These are phyloP conservation scores for Neoitamus cyanurus DNA, from an alignment of 2,888 invertebrate genomes.

Conservation along the genomic window DNA sequence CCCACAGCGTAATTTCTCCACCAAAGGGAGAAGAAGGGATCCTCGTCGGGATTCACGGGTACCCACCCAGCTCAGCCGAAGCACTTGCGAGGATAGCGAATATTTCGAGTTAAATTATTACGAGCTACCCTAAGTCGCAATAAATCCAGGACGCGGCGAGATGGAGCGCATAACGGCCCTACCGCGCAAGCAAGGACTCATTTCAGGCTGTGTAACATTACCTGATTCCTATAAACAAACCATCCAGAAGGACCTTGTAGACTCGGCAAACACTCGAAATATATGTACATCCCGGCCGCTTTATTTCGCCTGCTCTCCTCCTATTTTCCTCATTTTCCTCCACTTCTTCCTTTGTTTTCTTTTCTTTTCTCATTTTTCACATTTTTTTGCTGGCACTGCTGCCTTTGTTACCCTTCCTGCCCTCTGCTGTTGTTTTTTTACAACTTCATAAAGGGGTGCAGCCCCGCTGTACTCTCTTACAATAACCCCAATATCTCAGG, in stretches of 20 bases:
- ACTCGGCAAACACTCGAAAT: conserved; percentile 12
- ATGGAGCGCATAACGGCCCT: background rate
- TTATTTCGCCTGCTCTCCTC: background rate
- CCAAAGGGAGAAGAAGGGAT: background rate
- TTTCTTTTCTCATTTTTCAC: background rate
- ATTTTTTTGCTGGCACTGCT: background rate
- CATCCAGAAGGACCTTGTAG: conserved; percentile 21
- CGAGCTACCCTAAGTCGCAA: conserved; percentile 6
- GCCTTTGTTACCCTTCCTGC: background rate
- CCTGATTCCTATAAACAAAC: conserved; percentile 36
- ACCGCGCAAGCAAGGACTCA: conserved; percentile 18
- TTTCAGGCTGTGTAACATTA: conserved; percentile 11
- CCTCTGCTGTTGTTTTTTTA: background rate
- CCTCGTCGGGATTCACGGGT: background rate
- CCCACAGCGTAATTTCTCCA: background rate
- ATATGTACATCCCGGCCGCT: conserved; percentile 1
- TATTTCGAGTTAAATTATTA: conserved; percentile 21
- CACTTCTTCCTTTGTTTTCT: background rate
- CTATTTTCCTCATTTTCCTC: background rate
- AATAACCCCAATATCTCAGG: conserved; percentile 9
- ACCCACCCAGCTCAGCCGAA: background rate
- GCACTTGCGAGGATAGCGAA: background rate
- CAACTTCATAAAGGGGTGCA: conserved; percentile 10
- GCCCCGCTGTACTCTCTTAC: background rate
- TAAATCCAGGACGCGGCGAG: conserved; percentile 12